Conservation (phyloP, 2,113 vertebrate genomes). For the Aplodontia rufa region DNA sequence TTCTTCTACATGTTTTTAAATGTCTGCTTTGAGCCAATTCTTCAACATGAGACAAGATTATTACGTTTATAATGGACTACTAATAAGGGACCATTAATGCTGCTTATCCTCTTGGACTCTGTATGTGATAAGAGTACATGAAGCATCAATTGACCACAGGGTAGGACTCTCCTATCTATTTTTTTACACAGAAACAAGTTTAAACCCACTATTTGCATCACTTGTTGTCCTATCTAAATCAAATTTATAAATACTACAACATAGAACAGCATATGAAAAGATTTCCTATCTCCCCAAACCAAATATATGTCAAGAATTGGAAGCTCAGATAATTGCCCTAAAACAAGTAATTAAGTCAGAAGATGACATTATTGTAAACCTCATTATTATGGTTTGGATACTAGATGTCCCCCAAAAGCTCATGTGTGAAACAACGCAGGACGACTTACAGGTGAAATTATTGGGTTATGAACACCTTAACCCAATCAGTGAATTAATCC, state of each 20-base stretch:
- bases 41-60: neutral
- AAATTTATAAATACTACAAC: neutral
- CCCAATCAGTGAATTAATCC: too few species aligned
- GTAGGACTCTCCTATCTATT: neutral
- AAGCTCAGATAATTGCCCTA: neutral
- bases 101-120: neutral
- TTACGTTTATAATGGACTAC: neutral
- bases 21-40: neutral
- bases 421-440: too few species aligned
- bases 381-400: too few species aligned
- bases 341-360: neutral
- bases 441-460: too few species aligned
- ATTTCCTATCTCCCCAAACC: neutral
- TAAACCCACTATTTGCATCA: neutral
- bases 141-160: too few species aligned
- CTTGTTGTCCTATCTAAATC: neutral
- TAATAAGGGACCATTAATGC: neutral
- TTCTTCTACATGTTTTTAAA: neutral
- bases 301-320: neutral
- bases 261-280: fast-evolving
- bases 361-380: neutral
- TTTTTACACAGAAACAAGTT: neutral
- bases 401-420: too few species aligned
- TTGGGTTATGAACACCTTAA: too few species aligned
- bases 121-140: neutral